Percentiles rank a stretch among this genome's conserved stretches.
phyloP scores from a whole-genome alignment of 2,888 invertebrate genomes.

The Amphipoea oculea region DNA sequence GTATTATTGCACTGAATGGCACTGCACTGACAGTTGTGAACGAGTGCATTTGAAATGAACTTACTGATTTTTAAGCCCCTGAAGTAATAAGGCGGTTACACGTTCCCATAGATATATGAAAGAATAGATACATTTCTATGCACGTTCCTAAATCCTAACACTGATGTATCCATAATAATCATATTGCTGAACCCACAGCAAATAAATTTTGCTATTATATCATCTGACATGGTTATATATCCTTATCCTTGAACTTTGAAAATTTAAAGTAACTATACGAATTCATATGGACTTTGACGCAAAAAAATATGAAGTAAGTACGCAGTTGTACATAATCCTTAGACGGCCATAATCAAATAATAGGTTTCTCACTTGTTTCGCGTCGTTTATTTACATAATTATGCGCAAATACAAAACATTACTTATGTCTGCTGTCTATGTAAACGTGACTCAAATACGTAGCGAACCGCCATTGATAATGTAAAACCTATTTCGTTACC shows the following conservation, averaged over 20 bases:
- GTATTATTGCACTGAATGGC: neutral
- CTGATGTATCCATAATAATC: neutral
- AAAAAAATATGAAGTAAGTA: neutral
- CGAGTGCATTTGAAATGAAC: neutral
- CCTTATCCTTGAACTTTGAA: neutral
- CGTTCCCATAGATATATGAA: too few species aligned
- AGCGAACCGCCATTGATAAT: constrained; percentile 14
- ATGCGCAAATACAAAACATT: constrained; percentile 51
- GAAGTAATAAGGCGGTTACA: neutral
- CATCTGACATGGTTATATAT: neutral
- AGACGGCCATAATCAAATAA: constrained; percentile 10
- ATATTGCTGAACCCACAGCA: neutral
- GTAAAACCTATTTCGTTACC: constrained; percentile 31
- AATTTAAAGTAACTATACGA: too few species aligned
- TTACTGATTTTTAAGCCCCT: neutral
- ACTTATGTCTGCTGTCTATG: constrained; percentile 21
- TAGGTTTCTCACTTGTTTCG: constrained; percentile 24
- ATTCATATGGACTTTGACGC: neutral
- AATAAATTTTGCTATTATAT: neutral
- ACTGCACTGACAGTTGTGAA: neutral
- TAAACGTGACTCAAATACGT: constrained; percentile 48
- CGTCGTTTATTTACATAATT: constrained; percentile 12
- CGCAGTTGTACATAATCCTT: neutral
- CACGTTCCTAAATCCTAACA: neutral
- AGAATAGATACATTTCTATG: too few species aligned